A percentile compares a stretch with the other conserved stretches of the same genome.
Conservation (phyloP, 2,888 invertebrate species). For the Parapristionchus giblindavisi region DNA sequence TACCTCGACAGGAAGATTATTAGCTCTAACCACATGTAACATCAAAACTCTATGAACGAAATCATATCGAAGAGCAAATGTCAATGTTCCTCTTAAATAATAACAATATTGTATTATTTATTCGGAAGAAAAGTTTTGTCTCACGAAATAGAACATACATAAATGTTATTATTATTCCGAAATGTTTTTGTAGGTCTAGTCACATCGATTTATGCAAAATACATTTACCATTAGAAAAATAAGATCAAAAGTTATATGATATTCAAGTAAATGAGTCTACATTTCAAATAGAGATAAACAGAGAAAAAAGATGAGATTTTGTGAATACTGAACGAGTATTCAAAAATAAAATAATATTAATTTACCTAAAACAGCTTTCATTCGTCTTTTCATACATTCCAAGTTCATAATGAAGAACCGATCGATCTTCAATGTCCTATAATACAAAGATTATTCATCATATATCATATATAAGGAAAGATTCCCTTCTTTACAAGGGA, state of each 20-base stretch:
- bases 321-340: no score
- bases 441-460: slow-evolving; percentile 32
- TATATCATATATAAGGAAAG: not conserved
- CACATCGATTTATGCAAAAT: no score
- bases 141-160: no score
- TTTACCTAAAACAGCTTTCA: slow-evolving; percentile 75
- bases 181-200: no score
- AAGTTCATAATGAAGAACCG: slow-evolving; percentile 74
- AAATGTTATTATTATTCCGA: no score
- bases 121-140: no score
- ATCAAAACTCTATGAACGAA: slow-evolving; percentile 83
- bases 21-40: slow-evolving; percentile 67
- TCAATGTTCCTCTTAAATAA: slow-evolving; percentile 77
- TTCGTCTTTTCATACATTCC: slow-evolving; percentile 80
- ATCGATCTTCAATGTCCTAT: slow-evolving; percentile 62
- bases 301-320: no score
- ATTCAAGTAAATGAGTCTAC: no score
- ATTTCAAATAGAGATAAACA: no score
- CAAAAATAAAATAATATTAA: no score
- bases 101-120: not conserved
- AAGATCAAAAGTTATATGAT: no score
- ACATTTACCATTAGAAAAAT: no score
- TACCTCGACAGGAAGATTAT: slow-evolving; percentile 77
- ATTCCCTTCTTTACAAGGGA: not conserved
- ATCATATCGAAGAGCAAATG: slow-evolving; percentile 84